Percentiles rank a stretch among this genome's conserved stretches.
Conservation (phyloP, 2,797 vertebrate species). For the Tympanoctomys barrerae region DNA sequence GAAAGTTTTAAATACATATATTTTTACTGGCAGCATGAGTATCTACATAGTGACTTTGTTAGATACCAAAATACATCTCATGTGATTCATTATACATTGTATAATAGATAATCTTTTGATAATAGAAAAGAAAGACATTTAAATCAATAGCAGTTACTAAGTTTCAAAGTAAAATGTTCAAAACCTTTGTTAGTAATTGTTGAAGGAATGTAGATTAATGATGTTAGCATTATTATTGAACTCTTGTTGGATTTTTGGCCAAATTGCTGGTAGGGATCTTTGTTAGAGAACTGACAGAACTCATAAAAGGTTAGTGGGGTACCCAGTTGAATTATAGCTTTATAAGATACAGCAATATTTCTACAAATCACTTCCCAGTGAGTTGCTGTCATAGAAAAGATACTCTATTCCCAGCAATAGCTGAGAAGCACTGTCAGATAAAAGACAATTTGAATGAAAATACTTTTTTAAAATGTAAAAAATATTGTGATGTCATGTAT, state of each 20-base stretch:
- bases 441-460: slow-evolving; percentile 40
- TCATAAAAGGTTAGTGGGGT: slow-evolving; percentile 60
- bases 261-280: slow-evolving; percentile 62
- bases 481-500: slow-evolving; percentile 30
- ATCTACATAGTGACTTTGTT: slow-evolving; percentile 24
- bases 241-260: slow-evolving; percentile 63
- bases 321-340: slow-evolving; percentile 46
- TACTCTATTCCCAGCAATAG: background rate
- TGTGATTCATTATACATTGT: slow-evolving; percentile 67
- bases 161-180: slow-evolving; percentile 70
- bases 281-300: slow-evolving; percentile 69
- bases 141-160: slow-evolving; percentile 58
- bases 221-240: slow-evolving; percentile 65
- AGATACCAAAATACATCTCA: slow-evolving; percentile 52
- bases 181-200: slow-evolving; percentile 62
- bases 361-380: slow-evolving; percentile 49
- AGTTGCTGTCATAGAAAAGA: slow-evolving; percentile 40
- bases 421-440: slow-evolving; percentile 43
- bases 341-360: slow-evolving; percentile 56
- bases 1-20: slow-evolving; percentile 62
- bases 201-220: slow-evolving; percentile 63
- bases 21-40: slow-evolving; percentile 39
- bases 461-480: background rate
- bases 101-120: slow-evolving; percentile 64
- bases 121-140: slow-evolving; percentile 61